phyloP scores from a whole-genome alignment of 1,140 invertebrate genomes.

The Orius insidiosus region DNA sequence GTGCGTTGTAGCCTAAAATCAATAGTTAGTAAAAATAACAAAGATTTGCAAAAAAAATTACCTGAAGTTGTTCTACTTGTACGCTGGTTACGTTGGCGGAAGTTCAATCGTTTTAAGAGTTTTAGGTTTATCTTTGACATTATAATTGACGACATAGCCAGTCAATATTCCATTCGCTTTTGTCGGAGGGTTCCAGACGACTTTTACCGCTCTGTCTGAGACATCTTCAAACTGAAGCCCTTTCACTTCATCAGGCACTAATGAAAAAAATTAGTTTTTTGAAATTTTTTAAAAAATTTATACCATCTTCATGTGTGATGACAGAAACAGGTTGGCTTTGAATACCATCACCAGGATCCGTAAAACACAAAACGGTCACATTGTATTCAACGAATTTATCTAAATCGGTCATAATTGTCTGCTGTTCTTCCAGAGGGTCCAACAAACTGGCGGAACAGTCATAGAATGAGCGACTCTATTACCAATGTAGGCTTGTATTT shows the following conservation, averaged over 20 bases:
- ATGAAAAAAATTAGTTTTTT: conserved; percentile 22
- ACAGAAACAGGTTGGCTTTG: conserved; percentile 51
- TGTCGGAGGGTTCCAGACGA: conserved; percentile 73
- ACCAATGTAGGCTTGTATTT: conserved; percentile 76
- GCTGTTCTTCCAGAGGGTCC: conserved; percentile 69
- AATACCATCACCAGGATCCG: conserved; percentile 86
- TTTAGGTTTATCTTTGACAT: conserved; percentile 56
- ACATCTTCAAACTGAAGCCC: conserved; percentile 85
- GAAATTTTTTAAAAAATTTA: too few species aligned
- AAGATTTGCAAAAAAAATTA: conserved; percentile 22
- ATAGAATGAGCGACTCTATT: conserved; percentile 36
- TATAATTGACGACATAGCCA: conserved; percentile 58
- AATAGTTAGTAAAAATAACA: not conserved
- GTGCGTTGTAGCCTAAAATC: conserved; percentile 65
- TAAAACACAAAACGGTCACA: conserved; percentile 87
- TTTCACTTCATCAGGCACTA: conserved; percentile 74
- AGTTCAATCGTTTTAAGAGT: conserved; percentile 47
- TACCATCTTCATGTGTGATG: conserved; percentile 81
- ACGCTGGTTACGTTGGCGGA: conserved; percentile 39
- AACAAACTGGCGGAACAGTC: conserved; percentile 71
- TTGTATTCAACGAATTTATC: conserved; percentile 82
- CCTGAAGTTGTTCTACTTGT: conserved; percentile 46
- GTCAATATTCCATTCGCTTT: conserved; percentile 74
- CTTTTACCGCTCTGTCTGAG: conserved; percentile 74
- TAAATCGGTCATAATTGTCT: conserved; percentile 49